phyloP scores from a whole-genome alignment of 30 jellyfish, hydroid and myxozoan species.

The Aurelia aurita region DNA sequence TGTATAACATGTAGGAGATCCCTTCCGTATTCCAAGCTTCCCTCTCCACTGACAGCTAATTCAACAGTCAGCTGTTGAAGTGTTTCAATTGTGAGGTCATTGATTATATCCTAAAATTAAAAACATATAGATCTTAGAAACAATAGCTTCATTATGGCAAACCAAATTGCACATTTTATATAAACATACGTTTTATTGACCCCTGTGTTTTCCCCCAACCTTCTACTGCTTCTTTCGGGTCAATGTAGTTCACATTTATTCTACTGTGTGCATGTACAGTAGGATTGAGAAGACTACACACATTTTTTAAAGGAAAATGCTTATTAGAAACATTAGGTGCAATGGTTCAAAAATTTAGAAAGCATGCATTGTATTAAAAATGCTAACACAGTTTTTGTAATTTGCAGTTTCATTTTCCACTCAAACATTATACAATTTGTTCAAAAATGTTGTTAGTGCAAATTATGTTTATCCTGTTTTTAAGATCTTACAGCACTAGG shows the following conservation, averaged over 20 bases:
- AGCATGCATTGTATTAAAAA: no score
- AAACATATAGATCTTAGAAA: background rate
- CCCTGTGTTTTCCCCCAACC: no score
- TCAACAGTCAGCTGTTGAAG: no score
- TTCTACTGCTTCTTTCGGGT: no score
- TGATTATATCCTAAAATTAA: slow-evolving; percentile 13
- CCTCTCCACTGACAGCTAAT: slow-evolving; percentile 23
- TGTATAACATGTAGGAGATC: slow-evolving; percentile 4
- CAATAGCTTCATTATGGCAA: background rate
- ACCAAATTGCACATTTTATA: background rate
- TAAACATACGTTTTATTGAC: background rate
- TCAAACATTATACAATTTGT: background rate
- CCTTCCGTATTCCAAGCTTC: slow-evolving; percentile 11
- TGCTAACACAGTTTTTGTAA: no score
- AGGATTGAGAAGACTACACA: no score
- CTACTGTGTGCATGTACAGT: no score
- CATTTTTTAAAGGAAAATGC: no score
- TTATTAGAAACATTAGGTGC: no score
- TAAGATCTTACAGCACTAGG: background rate
- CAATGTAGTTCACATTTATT: no score
- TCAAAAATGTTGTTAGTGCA: slow-evolving; percentile 1
- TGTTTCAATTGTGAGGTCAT: slow-evolving; percentile 1
- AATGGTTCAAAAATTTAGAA: no score
- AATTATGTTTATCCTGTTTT: background rate
- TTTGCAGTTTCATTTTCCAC: background rate